These are phyloP conservation scores for Crenuchus spilurus DNA, from an alignment of 2,797 vertebrate genomes.

Conservation along the genomic window DNA sequence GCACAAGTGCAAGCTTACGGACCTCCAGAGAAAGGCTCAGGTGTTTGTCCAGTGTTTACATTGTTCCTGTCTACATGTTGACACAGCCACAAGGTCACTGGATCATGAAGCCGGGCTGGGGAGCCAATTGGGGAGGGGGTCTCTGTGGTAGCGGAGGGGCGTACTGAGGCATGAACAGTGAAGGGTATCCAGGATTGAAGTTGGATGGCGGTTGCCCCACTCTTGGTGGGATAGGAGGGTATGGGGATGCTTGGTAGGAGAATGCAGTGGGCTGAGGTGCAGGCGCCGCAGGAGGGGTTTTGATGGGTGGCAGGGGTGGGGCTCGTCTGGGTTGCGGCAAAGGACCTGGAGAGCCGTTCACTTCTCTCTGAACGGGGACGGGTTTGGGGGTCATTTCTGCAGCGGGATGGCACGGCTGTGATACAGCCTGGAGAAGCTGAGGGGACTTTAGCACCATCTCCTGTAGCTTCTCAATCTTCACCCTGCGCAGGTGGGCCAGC, in stretches of 20 bases:
- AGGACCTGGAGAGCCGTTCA: slow-evolving; percentile 66
- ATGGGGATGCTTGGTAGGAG: slow-evolving; percentile 74
- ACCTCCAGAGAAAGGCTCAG: slow-evolving; percentile 53
- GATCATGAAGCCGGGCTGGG: slow-evolving; percentile 93
- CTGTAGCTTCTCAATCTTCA: slow-evolving; percentile 97
- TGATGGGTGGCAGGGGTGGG: slow-evolving; percentile 83
- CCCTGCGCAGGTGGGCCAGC: slow-evolving; percentile 89
- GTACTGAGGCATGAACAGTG: slow-evolving; percentile 78
- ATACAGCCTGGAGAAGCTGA: slow-evolving; percentile 68
- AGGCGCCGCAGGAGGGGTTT: slow-evolving; percentile 65
- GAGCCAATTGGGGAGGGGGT: slow-evolving; percentile 81
- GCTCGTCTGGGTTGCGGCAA: slow-evolving; percentile 80
- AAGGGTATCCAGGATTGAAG: slow-evolving; percentile 78
- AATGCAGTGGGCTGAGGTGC: slow-evolving; percentile 68
- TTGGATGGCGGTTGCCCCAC: slow-evolving; percentile 73
- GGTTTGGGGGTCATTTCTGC: slow-evolving; percentile 66
- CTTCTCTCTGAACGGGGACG: slow-evolving; percentile 62
- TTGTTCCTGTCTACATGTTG: slow-evolving; percentile 29
- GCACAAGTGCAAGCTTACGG: slow-evolving; percentile 54
- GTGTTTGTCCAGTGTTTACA: slow-evolving; percentile 53
- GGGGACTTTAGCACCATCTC: slow-evolving; percentile 92
- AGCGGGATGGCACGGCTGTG: slow-evolving; percentile 57
- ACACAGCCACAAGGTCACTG: slow-evolving; percentile 76
- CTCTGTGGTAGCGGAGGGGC: slow-evolving; percentile 88
- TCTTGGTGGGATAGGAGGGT: slow-evolving; percentile 90